phyloP scores from a whole-genome alignment of 2,113 vertebrate genomes.

The Notarius quadriscutis region DNA sequence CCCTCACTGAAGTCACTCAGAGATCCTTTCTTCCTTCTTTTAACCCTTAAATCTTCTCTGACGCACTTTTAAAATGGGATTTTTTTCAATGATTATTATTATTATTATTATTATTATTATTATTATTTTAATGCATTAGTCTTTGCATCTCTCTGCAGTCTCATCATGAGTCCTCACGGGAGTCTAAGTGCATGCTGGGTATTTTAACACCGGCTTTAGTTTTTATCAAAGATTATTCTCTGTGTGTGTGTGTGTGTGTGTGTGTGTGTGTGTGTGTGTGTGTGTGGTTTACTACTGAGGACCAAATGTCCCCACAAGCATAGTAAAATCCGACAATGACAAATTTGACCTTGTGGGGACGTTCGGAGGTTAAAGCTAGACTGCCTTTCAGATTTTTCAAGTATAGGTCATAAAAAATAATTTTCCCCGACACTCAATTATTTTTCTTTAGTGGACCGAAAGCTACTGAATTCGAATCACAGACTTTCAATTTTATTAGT shows the following conservation, averaged over 20 bases:
- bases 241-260: not conserved
- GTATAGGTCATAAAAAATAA: too few relatives aligned
- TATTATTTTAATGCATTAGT: not conserved
- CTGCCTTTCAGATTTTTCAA: too few relatives aligned
- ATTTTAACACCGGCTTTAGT: conserved; percentile 27
- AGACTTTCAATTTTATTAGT: too few relatives aligned
- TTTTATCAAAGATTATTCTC: not conserved
- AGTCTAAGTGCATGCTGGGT: conserved; percentile 26
- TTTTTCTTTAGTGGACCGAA: too few relatives aligned
- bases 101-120: conserved; percentile 9
- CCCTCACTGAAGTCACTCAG: not conserved
- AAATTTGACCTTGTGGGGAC: too few relatives aligned
- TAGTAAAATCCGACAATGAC: too few relatives aligned
- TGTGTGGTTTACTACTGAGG: too few relatives aligned
- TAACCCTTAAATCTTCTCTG: not conserved
- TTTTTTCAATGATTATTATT: not conserved
- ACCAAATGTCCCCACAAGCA: too few relatives aligned
- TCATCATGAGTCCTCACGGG: conserved; percentile 1
- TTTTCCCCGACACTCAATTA: too few relatives aligned
- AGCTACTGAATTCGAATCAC: too few relatives aligned
- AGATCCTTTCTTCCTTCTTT: not conserved
- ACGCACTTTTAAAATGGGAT: not conserved
- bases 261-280: not conserved
- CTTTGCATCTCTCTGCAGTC: not conserved
- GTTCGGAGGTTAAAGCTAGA: too few relatives aligned